Conservation (phyloP, 2,113 vertebrate species). For the pig (Sus scrofa) region T2T-Sscrofa CM000816.6:76976001-76976500, state of each 20-base stretch:
- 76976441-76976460: background rate
- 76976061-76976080: background rate
- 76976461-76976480: background rate
- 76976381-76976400: background rate
- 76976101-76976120: background rate
- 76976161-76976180: background rate
- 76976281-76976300: background rate
- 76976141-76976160: background rate
- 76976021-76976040: slow-evolving; percentile 10
- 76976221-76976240: background rate
- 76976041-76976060: background rate
- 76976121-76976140: background rate
- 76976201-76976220: rapidly evolving
- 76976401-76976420: background rate
- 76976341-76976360: background rate
- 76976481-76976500: background rate
- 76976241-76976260: background rate
- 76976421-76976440: background rate
- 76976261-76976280: background rate
- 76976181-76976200: background rate
- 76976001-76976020: background rate
- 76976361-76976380: background rate
- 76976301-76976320: background rate
- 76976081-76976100: background rate
- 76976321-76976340: background rate